Evolutionary conservation across 2,888 invertebrate genomes (phyloP).

Genomic region (Cephus pygmeus): DNA sequence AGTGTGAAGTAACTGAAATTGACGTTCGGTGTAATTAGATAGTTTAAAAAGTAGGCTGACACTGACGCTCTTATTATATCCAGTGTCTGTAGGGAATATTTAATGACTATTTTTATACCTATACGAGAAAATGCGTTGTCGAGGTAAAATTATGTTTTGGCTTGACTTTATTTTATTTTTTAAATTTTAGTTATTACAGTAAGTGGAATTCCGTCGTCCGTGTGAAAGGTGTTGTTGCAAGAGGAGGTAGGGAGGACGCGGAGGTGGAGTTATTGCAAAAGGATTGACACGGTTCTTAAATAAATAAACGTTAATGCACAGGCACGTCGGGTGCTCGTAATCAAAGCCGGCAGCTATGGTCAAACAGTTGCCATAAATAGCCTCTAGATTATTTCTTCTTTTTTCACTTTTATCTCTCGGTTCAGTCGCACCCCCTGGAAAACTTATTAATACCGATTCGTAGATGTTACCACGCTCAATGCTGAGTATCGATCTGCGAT

Average conservation of each 20-base stretch:
- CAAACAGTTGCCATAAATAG: background rate
- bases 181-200: background rate
- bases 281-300: slow-evolving; percentile 3
- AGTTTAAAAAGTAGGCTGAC: background rate
- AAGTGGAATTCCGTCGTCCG: background rate
- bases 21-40: background rate
- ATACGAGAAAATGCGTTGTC: background rate
- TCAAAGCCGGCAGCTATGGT: background rate
- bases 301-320: slow-evolving; percentile 9
- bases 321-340: slow-evolving; percentile 1
- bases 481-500: background rate
- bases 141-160: background rate
- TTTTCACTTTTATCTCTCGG: background rate
- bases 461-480: background rate
- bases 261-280: background rate
- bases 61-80: background rate
- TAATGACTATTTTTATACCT: background rate
- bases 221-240: background rate
- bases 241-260: background rate
- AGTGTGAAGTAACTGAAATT: background rate
- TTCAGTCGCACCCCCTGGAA: background rate
- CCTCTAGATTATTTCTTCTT: background rate
- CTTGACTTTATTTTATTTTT: background rate
- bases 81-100: background rate
- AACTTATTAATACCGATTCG: background rate